Conservation (phyloP, 2,888 invertebrate genomes). For the Patella caerulea region DNA sequence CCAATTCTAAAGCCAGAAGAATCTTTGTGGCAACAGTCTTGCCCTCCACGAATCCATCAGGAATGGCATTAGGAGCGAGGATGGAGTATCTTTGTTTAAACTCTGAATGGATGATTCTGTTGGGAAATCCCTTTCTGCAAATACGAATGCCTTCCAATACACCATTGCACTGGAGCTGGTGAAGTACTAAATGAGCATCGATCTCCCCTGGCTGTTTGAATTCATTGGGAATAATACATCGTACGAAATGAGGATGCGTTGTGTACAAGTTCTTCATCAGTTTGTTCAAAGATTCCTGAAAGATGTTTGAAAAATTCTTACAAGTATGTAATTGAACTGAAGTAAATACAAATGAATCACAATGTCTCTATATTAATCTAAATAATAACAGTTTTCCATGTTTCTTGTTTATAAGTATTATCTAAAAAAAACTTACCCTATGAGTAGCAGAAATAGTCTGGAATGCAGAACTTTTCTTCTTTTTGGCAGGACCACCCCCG, state of each 20-base stretch:
- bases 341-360: too few relatives aligned
- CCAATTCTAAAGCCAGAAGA: slow-evolving; percentile 79
- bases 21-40: slow-evolving; percentile 79
- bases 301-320: neutral
- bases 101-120: slow-evolving; percentile 99
- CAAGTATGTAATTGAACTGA: too few relatives aligned
- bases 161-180: slow-evolving; percentile 99
- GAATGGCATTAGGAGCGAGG: slow-evolving; percentile 89
- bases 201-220: slow-evolving; percentile 82
- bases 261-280: slow-evolving; percentile 77
- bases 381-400: too few relatives aligned
- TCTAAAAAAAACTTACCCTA: slow-evolving; percentile 77
- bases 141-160: slow-evolving; percentile 99
- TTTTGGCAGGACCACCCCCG: slow-evolving; percentile 77
- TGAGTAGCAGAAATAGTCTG: slow-evolving; percentile 99
- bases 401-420: neutral
- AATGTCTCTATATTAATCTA: too few relatives aligned
- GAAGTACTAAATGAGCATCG: slow-evolving; percentile 98
- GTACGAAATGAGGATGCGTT: slow-evolving; percentile 74
- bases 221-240: slow-evolving; percentile 98
- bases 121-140: slow-evolving; percentile 98
- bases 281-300: slow-evolving; percentile 81
- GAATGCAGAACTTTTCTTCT: slow-evolving; percentile 98
- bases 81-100: slow-evolving; percentile 99
- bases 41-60: slow-evolving; percentile 74